Evolutionary conservation across 2,888 invertebrate species (phyloP), one percentile per base, ranked within the genome.

Genomic region (Synergus umbraculus): DNA sequence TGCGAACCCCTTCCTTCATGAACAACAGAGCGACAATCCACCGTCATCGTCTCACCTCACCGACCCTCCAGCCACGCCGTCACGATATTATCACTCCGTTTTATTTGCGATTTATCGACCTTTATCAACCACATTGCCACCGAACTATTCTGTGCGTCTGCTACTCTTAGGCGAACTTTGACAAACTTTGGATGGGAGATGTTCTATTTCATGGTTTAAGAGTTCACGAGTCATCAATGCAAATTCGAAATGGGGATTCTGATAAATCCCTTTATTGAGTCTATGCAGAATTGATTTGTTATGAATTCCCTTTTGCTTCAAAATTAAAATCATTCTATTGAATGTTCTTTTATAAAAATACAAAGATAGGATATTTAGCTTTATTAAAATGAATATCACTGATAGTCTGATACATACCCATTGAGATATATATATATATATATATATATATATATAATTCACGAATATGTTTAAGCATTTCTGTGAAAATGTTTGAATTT

Each of bases 91-190:
- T 90, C 90, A 88, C 89, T 89, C 86, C 89, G 88, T 88, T 90
- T 89, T 89, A 89, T 89, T 88, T 88, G 87, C 89, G 90, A 91
- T 91, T 91, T 90, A 91, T 90, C 90, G 89, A 87, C 86, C 89
- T 90, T 91, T 90, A 90, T 91, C 91, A 89, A 89, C 88, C 88
- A 87, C 89, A 88, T 87, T 87, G 87, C 86, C 86, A 87, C 86
- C 84, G 87, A 87, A 85, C 85, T 83, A 83, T 86, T 85, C 65
- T 66, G 77, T 84, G 79, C 82, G 83, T 80, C 82, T 77, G 41
- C 73, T 41, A 37, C 76, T 69, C 66, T 46, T 29, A 49, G 37
- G n/a, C 54, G 22, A 46, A 49, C 49, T 69, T 49, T 29, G 29
- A 18, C 60, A 22, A 63, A 63, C 60, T 63, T 58, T 5, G 22